Percentiles rank a stretch among this genome's conserved stretches.
Evolutionary conservation across 2,888 invertebrate species (phyloP).

Genomic region (Peribatodes rhomboidaria): DNA sequence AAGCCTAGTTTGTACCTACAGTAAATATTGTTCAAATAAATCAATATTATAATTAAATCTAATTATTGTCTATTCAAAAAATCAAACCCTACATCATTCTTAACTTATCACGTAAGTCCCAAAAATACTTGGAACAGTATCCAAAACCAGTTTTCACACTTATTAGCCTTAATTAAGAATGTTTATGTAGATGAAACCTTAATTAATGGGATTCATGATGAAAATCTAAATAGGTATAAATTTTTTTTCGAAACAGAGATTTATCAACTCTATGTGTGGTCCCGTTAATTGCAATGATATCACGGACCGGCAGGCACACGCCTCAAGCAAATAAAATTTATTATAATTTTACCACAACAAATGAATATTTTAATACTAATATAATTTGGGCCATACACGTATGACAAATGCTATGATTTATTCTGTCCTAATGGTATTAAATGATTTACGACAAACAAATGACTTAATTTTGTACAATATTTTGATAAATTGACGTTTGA

Average conservation of each 20-base stretch:
- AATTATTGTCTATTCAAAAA: too few species aligned
- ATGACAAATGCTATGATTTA: constrained; percentile 56
- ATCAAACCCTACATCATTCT: too few species aligned
- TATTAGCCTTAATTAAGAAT: constrained; percentile 17
- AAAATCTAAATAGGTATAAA: constrained; percentile 16
- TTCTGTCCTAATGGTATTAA: constrained; percentile 43
- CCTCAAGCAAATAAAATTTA: constrained; percentile 42
- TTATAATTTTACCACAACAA: constrained; percentile 49
- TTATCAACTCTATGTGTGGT: constrained; percentile 39
- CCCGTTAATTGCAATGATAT: constrained; percentile 28
- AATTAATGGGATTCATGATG: constrained; percentile 19
- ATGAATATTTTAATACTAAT: constrained; percentile 52
- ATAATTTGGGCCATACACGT: constrained; percentile 43
- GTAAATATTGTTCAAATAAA: too few species aligned
- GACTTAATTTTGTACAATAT: constrained; percentile 37
- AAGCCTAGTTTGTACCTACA: too few species aligned
- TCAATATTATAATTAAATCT: too few species aligned
- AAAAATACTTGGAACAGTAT: neutral
- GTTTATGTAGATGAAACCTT: constrained; percentile 9
- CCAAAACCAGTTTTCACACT: constrained; percentile 6
- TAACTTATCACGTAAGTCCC: neutral
- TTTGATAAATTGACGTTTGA: constrained; percentile 44
- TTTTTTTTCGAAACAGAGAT: constrained; percentile 8
- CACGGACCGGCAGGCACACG: constrained; percentile 31
- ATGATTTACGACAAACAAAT: constrained; percentile 50